Evolutionary conservation across 2,888 invertebrate species (phyloP).

Genomic region (Eremobia ochroleuca): DNA sequence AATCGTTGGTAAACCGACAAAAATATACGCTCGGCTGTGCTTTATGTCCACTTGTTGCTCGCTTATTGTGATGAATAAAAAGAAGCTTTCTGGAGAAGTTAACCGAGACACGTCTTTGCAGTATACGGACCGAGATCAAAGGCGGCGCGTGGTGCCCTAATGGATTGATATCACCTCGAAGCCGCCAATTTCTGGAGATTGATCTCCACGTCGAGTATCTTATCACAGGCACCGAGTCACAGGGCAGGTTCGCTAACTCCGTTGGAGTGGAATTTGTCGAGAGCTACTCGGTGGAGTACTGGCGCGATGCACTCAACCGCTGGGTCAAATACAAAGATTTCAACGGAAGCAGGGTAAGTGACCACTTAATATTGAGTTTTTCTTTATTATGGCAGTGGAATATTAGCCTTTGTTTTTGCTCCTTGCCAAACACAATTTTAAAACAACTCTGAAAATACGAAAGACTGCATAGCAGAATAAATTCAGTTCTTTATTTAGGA

Average conservation of each 20-base stretch:
- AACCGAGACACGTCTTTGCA: constrained; percentile 78
- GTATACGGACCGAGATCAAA: constrained; percentile 95
- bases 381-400: constrained; percentile 16
- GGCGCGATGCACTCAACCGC: constrained; percentile 92
- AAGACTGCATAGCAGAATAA: constrained; percentile 44
- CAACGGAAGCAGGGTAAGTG: constrained; percentile 94
- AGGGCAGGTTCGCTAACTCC: constrained; percentile 97
- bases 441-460: constrained; percentile 34
- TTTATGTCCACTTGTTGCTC: constrained; percentile 63
- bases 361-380: constrained; percentile 40
- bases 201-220: constrained; percentile 94
- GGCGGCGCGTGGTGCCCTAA: constrained; percentile 98
- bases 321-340: constrained; percentile 96
- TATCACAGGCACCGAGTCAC: constrained; percentile 96
- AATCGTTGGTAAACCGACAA: constrained; percentile 65
- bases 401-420: constrained; percentile 32
- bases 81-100: constrained; percentile 43
- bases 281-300: constrained; percentile 95
- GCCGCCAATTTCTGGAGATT: constrained; percentile 96
- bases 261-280: constrained; percentile 97
- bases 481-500: constrained; percentile 51
- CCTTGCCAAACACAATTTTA: constrained; percentile 19
- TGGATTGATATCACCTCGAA: constrained; percentile 94
- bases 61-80: constrained; percentile 61
- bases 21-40: constrained; percentile 52